phyloP scores from a whole-genome alignment of 1,140 invertebrate species.

The Muscidifurax raptorellus region DNA sequence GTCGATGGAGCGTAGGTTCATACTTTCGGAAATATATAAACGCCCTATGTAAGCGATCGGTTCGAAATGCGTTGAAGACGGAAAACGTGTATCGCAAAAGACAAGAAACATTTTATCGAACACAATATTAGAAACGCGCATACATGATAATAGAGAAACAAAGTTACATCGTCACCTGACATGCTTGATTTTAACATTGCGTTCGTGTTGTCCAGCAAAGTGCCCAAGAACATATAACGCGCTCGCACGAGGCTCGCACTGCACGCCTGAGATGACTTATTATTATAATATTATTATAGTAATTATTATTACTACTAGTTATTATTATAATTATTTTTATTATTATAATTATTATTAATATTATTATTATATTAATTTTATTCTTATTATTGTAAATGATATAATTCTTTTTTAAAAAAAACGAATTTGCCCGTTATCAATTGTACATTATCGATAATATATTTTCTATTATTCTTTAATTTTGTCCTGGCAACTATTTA shows the following conservation, averaged over 20 bases:
- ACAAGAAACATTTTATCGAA: not conserved
- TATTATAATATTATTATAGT: conserved; percentile 31
- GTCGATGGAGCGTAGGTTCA: not conserved
- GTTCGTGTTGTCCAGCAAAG: conserved; percentile 42
- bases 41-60: not conserved
- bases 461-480: conserved; percentile 52
- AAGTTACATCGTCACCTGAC: not conserved
- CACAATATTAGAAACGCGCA: not conserved
- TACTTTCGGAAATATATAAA: not conserved
- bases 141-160: not conserved
- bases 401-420: conserved; percentile 46
- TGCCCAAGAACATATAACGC: conserved; percentile 19
- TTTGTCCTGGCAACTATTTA: conserved; percentile 31
- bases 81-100: not conserved
- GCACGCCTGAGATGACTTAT: conserved; percentile 30
- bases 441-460: conserved; percentile 52
- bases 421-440: conserved; percentile 39
- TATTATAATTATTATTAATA: conserved; percentile 40
- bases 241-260: conserved; percentile 30
- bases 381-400: conserved; percentile 29
- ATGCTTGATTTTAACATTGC: conserved; percentile 37
- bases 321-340: conserved; percentile 23
- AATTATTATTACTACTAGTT: conserved; percentile 26
- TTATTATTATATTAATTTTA: conserved; percentile 31
- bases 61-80: not conserved